Percentiles rank a stretch among this genome's conserved stretches.
phyloP scores from a whole-genome alignment of 1,140 invertebrate genomes.

The Drosophila takahashii region DNA sequence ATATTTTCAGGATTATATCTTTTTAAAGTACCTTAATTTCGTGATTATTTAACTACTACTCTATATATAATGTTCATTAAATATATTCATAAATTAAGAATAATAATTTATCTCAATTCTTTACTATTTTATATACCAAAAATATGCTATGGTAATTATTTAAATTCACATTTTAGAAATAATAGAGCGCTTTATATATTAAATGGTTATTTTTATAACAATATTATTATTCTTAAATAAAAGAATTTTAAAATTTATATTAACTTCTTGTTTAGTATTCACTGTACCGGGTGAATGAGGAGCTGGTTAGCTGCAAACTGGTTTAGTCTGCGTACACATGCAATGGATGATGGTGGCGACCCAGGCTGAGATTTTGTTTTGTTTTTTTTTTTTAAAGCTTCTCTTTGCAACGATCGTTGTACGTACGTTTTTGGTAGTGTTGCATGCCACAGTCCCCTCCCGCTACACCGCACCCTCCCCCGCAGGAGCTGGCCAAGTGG shows the following conservation, averaged over 20 bases:
- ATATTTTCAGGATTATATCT: too few relatives aligned
- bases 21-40: too few relatives aligned
- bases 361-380: conserved; percentile 54
- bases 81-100: too few relatives aligned
- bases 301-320: conserved; percentile 60
- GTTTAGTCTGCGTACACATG: conserved; percentile 63
- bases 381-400: conserved; percentile 30
- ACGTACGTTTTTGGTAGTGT: conserved; percentile 61
- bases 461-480: conserved; percentile 25
- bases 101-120: too few relatives aligned
- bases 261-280: not conserved
- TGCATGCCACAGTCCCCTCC: conserved; percentile 42
- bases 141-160: too few relatives aligned
- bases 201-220: too few relatives aligned
- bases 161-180: too few relatives aligned
- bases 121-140: too few relatives aligned
- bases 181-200: too few relatives aligned
- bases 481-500: conserved; percentile 73
- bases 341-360: conserved; percentile 53
- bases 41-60: too few relatives aligned
- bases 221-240: too few relatives aligned
- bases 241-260: not conserved
- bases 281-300: conserved; percentile 44
- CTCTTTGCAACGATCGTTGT: conserved; percentile 42
- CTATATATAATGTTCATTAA: too few relatives aligned